Percentiles rank a stretch among this genome's conserved stretches.
Evolutionary conservation across 2,113 vertebrate genomes (phyloP).

Genomic region (Myiopsitta monachus): DNA sequence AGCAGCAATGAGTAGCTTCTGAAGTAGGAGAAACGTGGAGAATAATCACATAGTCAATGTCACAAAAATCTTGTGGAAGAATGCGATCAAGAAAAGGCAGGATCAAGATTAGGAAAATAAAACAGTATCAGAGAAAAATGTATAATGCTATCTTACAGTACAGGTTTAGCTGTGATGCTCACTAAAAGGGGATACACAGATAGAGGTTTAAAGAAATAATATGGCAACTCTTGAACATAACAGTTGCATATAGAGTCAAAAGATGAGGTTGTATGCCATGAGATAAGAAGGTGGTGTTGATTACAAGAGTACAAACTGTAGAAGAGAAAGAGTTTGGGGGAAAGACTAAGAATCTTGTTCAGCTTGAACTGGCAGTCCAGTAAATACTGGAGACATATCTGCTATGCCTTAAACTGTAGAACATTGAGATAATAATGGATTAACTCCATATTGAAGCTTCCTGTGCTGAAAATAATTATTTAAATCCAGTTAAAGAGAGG

Average conservation of each 20-base stretch:
- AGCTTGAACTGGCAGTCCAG: neutral
- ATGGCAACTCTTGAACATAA: neutral
- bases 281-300: neutral
- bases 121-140: neutral
- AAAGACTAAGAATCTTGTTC: neutral
- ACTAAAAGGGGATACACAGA: neutral
- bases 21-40: neutral
- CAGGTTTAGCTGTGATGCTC: neutral
- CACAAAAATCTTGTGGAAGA: neutral
- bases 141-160: neutral
- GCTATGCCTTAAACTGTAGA: neutral
- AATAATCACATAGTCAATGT: neutral
- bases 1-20: neutral
- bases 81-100: neutral
- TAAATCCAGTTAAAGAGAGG: neutral
- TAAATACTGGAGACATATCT: neutral
- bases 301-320: neutral
- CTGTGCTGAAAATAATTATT: neutral
- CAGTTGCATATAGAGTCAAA: neutral
- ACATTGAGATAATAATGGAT: neutral
- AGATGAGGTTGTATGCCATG: neutral
- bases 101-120: neutral
- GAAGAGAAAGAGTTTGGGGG: neutral
- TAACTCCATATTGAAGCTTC: neutral
- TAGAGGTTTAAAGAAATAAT: neutral